Conservation (phyloP, 2,888 invertebrate genomes). For the Clitarchus hookeri region DNA sequence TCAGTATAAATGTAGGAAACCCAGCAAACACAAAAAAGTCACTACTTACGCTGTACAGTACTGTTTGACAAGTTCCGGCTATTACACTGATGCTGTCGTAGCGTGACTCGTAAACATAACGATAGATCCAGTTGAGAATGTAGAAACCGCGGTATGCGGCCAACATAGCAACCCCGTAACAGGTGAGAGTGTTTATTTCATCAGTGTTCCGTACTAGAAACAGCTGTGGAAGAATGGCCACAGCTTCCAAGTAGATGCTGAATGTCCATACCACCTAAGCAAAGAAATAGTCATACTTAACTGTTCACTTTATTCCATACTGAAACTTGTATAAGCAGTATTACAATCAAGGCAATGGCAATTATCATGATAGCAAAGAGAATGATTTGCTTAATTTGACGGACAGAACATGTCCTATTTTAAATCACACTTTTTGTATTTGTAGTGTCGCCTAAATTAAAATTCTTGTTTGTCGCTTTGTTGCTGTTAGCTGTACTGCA, state of each 20-base stretch:
- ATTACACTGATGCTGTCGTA: neutral
- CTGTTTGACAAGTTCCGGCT: neutral
- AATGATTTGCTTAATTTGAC: too few relatives aligned
- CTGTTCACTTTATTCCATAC: neutral
- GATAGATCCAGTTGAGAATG: neutral
- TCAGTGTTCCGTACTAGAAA: neutral
- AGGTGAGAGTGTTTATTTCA: neutral
- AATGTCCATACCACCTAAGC: neutral
- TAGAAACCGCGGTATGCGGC: neutral
- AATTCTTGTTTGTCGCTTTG: too few relatives aligned
- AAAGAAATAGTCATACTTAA: neutral
- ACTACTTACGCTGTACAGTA: neutral
- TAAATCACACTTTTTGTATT: too few relatives aligned
- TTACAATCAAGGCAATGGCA: too few relatives aligned
- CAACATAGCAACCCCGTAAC: neutral
- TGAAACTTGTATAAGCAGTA: too few relatives aligned
- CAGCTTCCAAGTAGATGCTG: neutral
- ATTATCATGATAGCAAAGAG: too few relatives aligned
- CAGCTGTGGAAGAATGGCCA: neutral
- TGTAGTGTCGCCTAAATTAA: too few relatives aligned
- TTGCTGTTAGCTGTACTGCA: too few relatives aligned
- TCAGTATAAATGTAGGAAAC: too few relatives aligned
- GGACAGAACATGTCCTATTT: too few relatives aligned
- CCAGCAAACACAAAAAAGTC: neutral
- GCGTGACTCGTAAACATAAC: neutral